Conservation (phyloP, 1,140 invertebrate species). For the Hydropsyche tenuis region DNA sequence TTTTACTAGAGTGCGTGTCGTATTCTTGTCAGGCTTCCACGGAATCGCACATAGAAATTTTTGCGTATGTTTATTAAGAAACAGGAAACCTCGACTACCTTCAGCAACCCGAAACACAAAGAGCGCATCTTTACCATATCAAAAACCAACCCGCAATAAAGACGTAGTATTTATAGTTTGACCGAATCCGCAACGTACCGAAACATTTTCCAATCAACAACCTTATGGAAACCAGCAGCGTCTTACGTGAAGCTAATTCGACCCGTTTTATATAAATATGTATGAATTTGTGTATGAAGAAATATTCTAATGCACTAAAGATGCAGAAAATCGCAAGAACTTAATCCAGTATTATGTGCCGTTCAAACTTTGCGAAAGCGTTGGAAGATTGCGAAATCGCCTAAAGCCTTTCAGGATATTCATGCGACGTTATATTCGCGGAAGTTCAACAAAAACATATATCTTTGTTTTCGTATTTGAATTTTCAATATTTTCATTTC, state of each 20-base stretch:
- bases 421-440: neutral
- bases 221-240: no score
- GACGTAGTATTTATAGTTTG: no score
- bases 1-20: neutral
- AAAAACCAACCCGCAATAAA: no score
- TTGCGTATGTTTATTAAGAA: neutral
- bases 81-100: neutral
- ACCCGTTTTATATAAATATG: no score
- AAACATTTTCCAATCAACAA: no score
- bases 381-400: slow-evolving; percentile 7
- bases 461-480: slow-evolving; percentile 58
- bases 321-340: slow-evolving; percentile 2
- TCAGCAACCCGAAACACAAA: neutral
- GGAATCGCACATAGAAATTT: neutral
- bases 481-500: neutral
- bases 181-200: no score
- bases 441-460: slow-evolving; percentile 32
- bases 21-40: neutral
- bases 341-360: slow-evolving; percentile 11
- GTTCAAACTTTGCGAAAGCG: slow-evolving; percentile 13
- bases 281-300: no score
- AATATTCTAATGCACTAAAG: neutral
- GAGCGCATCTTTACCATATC: no score
- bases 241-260: no score
- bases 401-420: neutral